Evolutionary conservation across 2,888 invertebrate species (phyloP), one percentile per base, ranked within the genome.

Genomic region (Platycheirus rosarum): DNA sequence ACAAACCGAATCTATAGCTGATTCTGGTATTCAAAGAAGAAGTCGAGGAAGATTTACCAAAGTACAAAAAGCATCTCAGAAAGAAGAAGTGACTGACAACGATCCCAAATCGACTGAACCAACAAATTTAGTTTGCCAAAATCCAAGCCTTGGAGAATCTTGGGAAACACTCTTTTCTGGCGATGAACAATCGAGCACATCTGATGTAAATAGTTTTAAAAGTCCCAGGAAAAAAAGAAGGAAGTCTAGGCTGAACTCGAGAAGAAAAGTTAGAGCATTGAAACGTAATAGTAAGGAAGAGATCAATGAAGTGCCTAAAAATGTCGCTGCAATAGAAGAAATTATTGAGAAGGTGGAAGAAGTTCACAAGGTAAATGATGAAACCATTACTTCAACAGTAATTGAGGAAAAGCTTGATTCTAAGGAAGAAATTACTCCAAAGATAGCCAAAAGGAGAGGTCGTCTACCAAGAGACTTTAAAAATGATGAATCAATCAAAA

Each of bases 101-200:
- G 5, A 0, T 29, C 9, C 5, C 11, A 29, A 51, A 29, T 14
- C 11, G 1, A 7, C 8, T n/a, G 0, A n/a, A 7, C 6, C 7
- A 7, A 11, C 6, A n/a, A 60, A 3, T n/a, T 1, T 14, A 13
- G 6, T 11, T 13, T 1, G 14, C 0, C 9, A 14, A 16, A 57
- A 26, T 16, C 18, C 13, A 13, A 26, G 26, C 16, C 3, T 16
- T n/a, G 29, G 8, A 8, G 42, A n/a, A 16, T 60, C 42, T 7
- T 60, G 57, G 42, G 57, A 60, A 42, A 42, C 16, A 1, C 6
- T 57, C 2, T 18, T 13, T 11, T 57, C 57, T 11, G 23, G 1
- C 26, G 57, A 42, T 26, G 42, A 42, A 23, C 6, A 14, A 6
- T 2, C 11, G 9, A 23, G 23, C 14, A 8, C 2, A 5, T 5